Evolutionary conservation across 2,113 vertebrate genomes (phyloP).

Genomic region (Papio anubis): DNA sequence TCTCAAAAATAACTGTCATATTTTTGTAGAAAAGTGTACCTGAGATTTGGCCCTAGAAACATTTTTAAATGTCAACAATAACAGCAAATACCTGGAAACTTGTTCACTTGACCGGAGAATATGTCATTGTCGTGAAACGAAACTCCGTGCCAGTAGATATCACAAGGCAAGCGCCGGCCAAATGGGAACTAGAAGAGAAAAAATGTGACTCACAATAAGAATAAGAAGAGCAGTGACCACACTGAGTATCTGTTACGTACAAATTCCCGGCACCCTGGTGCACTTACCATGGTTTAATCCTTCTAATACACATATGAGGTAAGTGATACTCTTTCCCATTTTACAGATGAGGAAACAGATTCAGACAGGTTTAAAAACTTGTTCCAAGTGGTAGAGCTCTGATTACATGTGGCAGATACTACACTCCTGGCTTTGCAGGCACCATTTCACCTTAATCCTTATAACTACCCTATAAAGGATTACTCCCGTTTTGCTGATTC

Average conservation of each 20-base stretch:
- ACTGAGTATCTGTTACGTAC: not conserved
- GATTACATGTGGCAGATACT: not conserved
- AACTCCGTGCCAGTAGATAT: constrained; percentile 98
- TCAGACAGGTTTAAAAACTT: not conserved
- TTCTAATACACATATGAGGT: not conserved
- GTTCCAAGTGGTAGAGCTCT: not conserved
- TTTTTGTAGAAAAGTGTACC: not conserved
- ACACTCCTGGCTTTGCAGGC: not conserved
- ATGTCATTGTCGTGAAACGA: constrained; percentile 96
- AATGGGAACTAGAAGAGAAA: constrained; percentile 88
- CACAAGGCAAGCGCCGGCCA: constrained; percentile 93
- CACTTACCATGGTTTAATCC: not conserved
- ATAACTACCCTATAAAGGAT: not conserved
- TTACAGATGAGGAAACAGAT: not conserved
- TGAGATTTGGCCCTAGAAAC: not conserved
- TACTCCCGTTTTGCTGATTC: not conserved
- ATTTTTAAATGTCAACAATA: not conserved
- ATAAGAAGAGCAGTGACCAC: not conserved
- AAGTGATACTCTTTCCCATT: not conserved
- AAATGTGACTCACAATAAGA: not conserved
- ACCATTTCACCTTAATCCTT: not conserved
- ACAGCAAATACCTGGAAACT: constrained; percentile 93
- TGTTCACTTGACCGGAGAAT: constrained; percentile 97
- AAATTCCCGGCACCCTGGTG: not conserved
- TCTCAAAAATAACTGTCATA: not conserved